Conservation (phyloP, 1,140 invertebrate genomes). For the Zaprionus nigranus region DNA sequence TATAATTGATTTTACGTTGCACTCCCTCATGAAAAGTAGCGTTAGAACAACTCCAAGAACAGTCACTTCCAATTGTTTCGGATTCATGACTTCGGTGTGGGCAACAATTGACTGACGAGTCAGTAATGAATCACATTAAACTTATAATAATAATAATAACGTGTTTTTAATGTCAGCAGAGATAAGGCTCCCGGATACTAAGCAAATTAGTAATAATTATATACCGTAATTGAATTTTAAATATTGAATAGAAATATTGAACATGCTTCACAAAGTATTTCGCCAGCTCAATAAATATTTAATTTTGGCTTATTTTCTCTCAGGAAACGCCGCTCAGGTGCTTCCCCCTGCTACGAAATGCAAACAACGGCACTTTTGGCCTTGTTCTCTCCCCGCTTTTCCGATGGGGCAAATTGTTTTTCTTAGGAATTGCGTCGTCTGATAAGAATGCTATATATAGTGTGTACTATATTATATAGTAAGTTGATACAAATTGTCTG, state of each 20-base stretch:
- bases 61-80: not conserved
- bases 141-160: not conserved
- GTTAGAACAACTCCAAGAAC: not conserved
- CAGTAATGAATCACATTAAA: not conserved
- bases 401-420: slow-evolving; percentile 37
- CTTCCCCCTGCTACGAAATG: slow-evolving; percentile 52
- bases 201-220: not conserved
- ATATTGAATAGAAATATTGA: not conserved
- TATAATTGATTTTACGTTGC: not conserved
- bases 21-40: not conserved
- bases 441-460: slow-evolving; percentile 49
- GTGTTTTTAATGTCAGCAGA: not conserved
- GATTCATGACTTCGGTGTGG: not conserved
- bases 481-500: slow-evolving; percentile 49
- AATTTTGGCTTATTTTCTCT: slow-evolving; percentile 34
- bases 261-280: slow-evolving; percentile 24
- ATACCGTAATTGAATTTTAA: not conserved
- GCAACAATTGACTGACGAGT: not conserved
- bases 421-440: slow-evolving; percentile 59
- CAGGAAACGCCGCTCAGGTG: slow-evolving; percentile 46
- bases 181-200: not conserved
- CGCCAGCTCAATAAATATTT: slow-evolving; percentile 45
- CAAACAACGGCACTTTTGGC: slow-evolving; percentile 52
- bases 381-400: not conserved
- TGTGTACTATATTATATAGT: not conserved